Evolutionary conservation across 92 coral and sea anemone genomes (phyloP), one percentile per base, ranked within the genome.

Genomic region (Actinernus sp.): DNA sequence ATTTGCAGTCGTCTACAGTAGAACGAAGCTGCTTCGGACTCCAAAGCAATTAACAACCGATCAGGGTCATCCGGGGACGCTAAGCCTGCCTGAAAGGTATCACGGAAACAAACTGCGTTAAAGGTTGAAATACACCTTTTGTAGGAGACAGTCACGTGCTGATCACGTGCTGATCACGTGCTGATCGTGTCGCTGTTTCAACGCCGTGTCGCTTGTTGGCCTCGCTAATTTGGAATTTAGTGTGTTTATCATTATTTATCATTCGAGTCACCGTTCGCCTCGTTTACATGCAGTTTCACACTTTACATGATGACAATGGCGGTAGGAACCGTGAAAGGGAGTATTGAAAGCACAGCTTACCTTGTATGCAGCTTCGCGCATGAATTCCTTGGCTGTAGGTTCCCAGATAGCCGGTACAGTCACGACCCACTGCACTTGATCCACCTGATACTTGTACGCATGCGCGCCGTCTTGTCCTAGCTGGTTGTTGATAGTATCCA

Each of bases 351-450:
- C 21, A 13, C 4, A 37, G 32, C 19, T n/a, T 53, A 86, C 92
- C 76, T 57, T 79, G 41, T 86, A 79, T 0, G 87, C 92, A 4
- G 92, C 92, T 49, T 86, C 78, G 40, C 92, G 68, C 92, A 86
- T 86, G 55, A 86, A 86, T 21, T 44, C 83, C 46, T 86, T 86
- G 4, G 92, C 92, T 1, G 92, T 53, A n/a, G 92, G 92, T 46
- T 73, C 67, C 92, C 92, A 86, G 46, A 86, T 86, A 44, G 92
- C 92, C 24, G 92, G 92, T 32, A 86, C 92, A 4, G 92, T 86
- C 10, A 86, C 55, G 54, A 86, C 92, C 92, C 92, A 86, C 53
- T 79, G 87, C 1, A 86, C 68, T 26, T 66, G 76, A 26, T 38
- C 48, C 18, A 65, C 23, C 39, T 66, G 44, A 78, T 85, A 85